Conservation (phyloP, 2,888 invertebrate species). For the Archips crataeganus region DNA sequence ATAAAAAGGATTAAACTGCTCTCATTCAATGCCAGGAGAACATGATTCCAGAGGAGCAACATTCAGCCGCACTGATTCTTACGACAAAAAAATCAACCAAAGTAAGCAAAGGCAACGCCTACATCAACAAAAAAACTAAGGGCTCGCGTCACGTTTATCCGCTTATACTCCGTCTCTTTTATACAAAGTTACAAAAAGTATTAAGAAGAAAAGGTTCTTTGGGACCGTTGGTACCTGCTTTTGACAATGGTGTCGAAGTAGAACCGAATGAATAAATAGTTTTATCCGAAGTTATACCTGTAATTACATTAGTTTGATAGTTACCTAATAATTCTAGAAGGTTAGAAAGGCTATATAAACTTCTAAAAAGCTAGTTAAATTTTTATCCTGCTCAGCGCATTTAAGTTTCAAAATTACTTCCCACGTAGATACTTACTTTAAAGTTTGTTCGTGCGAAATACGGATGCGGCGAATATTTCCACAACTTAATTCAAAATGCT, state of each 20-base stretch:
- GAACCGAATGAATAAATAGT: not conserved
- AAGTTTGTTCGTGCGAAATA: not conserved
- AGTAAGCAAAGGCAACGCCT: slow-evolving; percentile 28
- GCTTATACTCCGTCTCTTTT: slow-evolving; percentile 23
- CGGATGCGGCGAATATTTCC: not conserved
- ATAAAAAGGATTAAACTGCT: slow-evolving; percentile 39
- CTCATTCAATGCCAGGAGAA: slow-evolving; percentile 34
- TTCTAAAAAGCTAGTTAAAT: not conserved
- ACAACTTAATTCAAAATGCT: slow-evolving; percentile 14
- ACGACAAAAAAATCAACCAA: slow-evolving; percentile 22
- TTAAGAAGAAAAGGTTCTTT: slow-evolving; percentile 6
- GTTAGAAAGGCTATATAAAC: not conserved
- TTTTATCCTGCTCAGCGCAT: not conserved
- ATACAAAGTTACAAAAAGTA: slow-evolving; percentile 20
- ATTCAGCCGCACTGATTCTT: slow-evolving; percentile 13
- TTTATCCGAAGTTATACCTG: not conserved
- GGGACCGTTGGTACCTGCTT: slow-evolving; percentile 1
- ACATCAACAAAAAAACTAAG: slow-evolving; percentile 22
- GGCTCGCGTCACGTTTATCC: slow-evolving; percentile 10
- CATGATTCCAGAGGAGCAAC: slow-evolving; percentile 23
- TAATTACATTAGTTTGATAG: not conserved
- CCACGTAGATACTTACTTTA: not conserved
- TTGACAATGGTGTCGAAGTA: not conserved
- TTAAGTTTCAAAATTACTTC: not conserved
- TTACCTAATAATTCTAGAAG: not conserved